Evolutionary conservation across 2,797 vertebrate species (phyloP), one percentile per base, ranked within the genome.

Genomic region (Pelochelys cantorii): DNA sequence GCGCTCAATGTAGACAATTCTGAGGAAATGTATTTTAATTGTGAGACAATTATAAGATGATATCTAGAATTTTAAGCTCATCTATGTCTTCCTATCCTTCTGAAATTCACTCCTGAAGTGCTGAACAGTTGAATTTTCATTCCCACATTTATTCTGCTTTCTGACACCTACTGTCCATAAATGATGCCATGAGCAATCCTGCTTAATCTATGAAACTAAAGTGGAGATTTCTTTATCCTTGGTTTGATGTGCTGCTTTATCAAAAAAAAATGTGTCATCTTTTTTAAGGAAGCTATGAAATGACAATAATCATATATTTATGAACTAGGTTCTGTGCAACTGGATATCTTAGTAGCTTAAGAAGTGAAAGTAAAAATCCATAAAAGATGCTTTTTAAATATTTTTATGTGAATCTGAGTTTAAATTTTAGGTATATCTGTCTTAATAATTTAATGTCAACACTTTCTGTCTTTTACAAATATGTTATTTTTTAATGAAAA

Each of bases 1-100:
- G 37, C 42, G 88, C 85, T 96, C 86, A 92, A 52, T 0, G 1
- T 86, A 90, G 85, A 93, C 86, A 96, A 94, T 94, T 95, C 65
- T 92, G 88, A 95, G 53, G 83, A 93, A 97, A 90, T 83, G 20
- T 84, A 94, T 90, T 97, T 97, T 96, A 96, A 97, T 97, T 97
- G 53, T 88, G 84, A 94, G 22, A 84, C 25, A 90, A 59, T 94
- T 94, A 65, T 10, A 92, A 97, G 92, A 92, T 93, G 52, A 94
- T 92, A 95, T 93, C 81, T 90, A 89, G 81, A 89, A 96, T 95
- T 94, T 95, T 95, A 95, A 95, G 5, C 87, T 65, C 79, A 34
- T 55, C 74, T 65, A 34, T 92, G 83, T 90, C 93, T 96, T 91
- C 88, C 83, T 77, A 96, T 91, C 71, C 14, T 96, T 89, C 86